Percentiles rank a stretch among this genome's conserved stretches.
These are phyloP conservation scores for Halcyon malimbica DNA, from an alignment of 2,113 vertebrate genomes.

Conservation along the genomic window DNA sequence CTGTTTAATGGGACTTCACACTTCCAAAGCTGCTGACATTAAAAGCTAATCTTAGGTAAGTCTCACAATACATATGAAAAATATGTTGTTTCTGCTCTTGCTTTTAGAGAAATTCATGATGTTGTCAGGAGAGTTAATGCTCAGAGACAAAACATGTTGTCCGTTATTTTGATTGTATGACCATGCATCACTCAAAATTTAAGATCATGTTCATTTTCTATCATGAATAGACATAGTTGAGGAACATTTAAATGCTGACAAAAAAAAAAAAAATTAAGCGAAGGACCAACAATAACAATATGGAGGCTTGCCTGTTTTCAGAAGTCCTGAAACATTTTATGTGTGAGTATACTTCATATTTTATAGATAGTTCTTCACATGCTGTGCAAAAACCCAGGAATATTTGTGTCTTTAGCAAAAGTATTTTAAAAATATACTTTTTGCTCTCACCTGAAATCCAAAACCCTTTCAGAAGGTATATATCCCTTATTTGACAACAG, in stretches of 20 bases:
- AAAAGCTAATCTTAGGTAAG: neutral
- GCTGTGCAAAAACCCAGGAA: fast-evolving
- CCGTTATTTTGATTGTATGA: neutral
- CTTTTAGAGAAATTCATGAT: neutral
- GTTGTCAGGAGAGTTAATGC: neutral
- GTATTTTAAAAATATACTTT: neutral
- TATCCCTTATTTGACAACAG: neutral
- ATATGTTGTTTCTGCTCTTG: fast-evolving
- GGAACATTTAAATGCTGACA: neutral
- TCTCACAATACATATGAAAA: neutral
- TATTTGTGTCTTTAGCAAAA: neutral
- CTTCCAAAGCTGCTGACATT: neutral
- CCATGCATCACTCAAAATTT: neutral
- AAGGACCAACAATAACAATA: neutral
- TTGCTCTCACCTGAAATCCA: neutral
- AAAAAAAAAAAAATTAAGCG: neutral
- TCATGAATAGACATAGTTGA: neutral
- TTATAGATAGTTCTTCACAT: neutral
- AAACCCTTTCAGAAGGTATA: neutral
- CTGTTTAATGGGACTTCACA: neutral
- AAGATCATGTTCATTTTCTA: neutral
- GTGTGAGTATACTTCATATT: neutral
- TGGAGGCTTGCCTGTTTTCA: fast-evolving
- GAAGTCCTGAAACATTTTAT: neutral
- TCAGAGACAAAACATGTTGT: neutral